Conservation (phyloP, 2,113 vertebrate species). For the Aepyceros melampus region DNA sequence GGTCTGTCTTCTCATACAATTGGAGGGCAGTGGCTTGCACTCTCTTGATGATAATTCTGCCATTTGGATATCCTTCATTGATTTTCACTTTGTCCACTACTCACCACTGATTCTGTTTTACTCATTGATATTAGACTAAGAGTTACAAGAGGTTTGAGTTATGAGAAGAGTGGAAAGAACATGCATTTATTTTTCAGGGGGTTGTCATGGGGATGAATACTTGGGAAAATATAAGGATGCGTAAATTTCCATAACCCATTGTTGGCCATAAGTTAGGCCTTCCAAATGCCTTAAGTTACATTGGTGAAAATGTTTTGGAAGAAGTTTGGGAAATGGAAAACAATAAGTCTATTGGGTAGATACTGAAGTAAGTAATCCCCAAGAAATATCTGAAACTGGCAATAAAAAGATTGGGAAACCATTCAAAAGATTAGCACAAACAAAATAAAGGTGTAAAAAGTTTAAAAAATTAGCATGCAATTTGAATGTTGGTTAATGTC, state of each 20-base stretch:
- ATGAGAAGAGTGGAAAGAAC: slow-evolving; percentile 13
- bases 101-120: slow-evolving; percentile 34
- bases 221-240: slow-evolving; percentile 11
- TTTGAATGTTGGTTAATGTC: background rate
- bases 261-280: slow-evolving; percentile 8
- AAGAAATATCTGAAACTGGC: background rate
- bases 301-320: slow-evolving; percentile 31
- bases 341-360: background rate
- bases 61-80: background rate
- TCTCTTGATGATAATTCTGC: slow-evolving; percentile 2
- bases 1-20: background rate
- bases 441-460: background rate
- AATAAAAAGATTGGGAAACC: background rate
- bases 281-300: background rate
- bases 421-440: background rate
- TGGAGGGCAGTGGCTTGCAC: background rate
- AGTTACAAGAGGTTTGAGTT: slow-evolving; percentile 33
- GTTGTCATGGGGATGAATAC: slow-evolving; percentile 45
- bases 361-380: background rate
- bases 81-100: slow-evolving; percentile 10
- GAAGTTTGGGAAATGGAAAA: slow-evolving; percentile 6
- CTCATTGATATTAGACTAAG: slow-evolving; percentile 37
- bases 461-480: background rate
- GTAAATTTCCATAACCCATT: slow-evolving; percentile 14
- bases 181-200: slow-evolving; percentile 35